These are phyloP conservation scores for Leuciscus waleckii DNA, from an alignment of 2,797 vertebrate species.

Conservation along the genomic window DNA sequence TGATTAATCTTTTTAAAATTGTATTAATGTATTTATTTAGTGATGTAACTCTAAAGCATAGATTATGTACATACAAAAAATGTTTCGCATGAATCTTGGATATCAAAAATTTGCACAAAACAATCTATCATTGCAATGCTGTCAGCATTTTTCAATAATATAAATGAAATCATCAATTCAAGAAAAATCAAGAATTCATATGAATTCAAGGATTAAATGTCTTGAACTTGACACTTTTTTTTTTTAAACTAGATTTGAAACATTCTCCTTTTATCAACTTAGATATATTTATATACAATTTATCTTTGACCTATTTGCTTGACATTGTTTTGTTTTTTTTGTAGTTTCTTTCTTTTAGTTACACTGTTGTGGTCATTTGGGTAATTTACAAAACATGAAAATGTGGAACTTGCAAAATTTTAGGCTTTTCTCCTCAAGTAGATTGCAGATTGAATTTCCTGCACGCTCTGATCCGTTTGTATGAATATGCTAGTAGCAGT, in stretches of 20 bases:
- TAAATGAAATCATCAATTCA: too few relatives aligned
- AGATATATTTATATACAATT: not conserved
- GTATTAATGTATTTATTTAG: not conserved
- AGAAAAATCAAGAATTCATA: not conserved
- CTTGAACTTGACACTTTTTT: not conserved
- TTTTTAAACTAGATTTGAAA: not conserved
- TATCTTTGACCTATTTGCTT: not conserved
- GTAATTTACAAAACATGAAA: not conserved
- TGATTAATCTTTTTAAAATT: slow-evolving; percentile 7
- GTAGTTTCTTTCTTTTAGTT: not conserved
- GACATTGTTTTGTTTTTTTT: not conserved
- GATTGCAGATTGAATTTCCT: slow-evolving; percentile 26
- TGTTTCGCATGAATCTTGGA: too few relatives aligned
- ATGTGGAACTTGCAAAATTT: not conserved
- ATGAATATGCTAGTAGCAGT: slow-evolving; percentile 19
- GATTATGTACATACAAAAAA: too few relatives aligned
- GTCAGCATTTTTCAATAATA: too few relatives aligned
- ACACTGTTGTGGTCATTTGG: not conserved
- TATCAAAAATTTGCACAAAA: too few relatives aligned
- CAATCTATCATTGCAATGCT: too few relatives aligned
- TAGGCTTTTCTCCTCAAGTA: not conserved
- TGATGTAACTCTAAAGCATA: too few relatives aligned
- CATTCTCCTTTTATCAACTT: not conserved
- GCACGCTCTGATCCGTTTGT: not conserved
- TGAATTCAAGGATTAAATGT: not conserved